These are phyloP conservation scores for Prorops nasuta DNA, from an alignment of 1,140 invertebrate genomes.

Conservation along the genomic window DNA sequence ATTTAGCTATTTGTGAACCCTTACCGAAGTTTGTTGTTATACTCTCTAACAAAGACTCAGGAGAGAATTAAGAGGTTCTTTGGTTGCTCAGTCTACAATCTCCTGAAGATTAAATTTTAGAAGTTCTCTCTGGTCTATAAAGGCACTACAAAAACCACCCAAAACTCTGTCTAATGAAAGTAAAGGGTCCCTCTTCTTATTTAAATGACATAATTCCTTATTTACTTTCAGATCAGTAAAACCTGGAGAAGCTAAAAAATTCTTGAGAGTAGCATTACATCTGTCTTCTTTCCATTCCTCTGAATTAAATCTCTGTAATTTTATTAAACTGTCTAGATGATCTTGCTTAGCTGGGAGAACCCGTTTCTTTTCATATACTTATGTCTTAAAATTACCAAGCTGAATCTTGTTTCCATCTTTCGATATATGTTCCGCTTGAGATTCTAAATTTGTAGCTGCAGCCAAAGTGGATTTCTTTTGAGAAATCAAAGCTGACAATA, in stretches of 20 bases:
- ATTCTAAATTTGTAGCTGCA: no score
- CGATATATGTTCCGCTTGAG: no score
- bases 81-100: no score
- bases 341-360: conserved; percentile 8
- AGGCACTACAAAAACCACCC: no score
- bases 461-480: no score
- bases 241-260: conserved; percentile 13
- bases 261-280: conserved; percentile 7
- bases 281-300: conserved; percentile 18
- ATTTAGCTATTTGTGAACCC: conserved; percentile 10
- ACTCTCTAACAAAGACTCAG: conserved; percentile 6
- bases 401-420: no score
- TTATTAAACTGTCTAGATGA: conserved; percentile 3
- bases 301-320: conserved; percentile 12
- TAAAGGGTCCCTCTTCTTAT: conserved; percentile 10
- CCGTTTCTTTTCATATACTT: conserved; percentile 10
- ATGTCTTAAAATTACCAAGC: conserved; percentile 9
- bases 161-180: no score
- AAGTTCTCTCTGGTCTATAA: no score
- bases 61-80: no score
- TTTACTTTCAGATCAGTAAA: conserved; percentile 22
- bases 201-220: no score
- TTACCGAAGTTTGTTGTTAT: conserved; percentile 6
- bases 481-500: no score
- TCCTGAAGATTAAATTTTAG: no score